phyloP scores from a whole-genome alignment of 1,140 invertebrate species.

The Lanistes nyassanus region DNA sequence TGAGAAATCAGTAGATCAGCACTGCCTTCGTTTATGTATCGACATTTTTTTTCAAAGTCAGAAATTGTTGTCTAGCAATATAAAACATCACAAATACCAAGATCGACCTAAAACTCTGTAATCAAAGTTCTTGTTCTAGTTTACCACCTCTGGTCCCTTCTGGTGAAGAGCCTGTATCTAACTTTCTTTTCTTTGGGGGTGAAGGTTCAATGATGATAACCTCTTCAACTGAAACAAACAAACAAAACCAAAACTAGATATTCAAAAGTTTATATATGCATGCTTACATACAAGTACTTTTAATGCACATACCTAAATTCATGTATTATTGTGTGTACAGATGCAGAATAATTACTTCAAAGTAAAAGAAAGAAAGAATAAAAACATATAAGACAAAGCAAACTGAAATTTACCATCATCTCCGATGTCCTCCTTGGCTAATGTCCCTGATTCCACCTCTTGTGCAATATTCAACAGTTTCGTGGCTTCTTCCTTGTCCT shows the following conservation, averaged over 20 bases:
- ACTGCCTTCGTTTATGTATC: no score
- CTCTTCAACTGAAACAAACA: constrained; percentile 16
- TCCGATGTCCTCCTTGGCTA: constrained; percentile 11
- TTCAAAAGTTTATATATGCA: background rate
- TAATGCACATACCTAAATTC: background rate
- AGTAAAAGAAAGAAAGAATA: background rate
- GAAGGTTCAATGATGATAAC: constrained; percentile 9
- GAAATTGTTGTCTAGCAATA: no score
- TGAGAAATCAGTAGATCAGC: no score
- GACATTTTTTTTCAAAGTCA: no score
- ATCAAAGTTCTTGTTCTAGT: no score
- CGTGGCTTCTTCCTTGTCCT: constrained; percentile 17
- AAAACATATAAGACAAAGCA: constrained; percentile 2
- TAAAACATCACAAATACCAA: no score
- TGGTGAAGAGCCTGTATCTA: background rate
- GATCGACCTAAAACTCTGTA: no score
- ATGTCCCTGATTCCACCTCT: background rate
- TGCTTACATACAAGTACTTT: background rate
- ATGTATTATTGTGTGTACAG: background rate
- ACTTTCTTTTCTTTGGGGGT: constrained; percentile 3
- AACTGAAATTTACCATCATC: constrained; percentile 21
- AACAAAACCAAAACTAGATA: background rate
- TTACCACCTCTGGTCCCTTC: no score
- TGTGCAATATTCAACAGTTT: constrained; percentile 13
- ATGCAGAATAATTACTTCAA: no score